These are phyloP conservation scores for Pollimyrus isidori DNA, from an alignment of 2,113 vertebrate genomes.

Conservation along the genomic window DNA sequence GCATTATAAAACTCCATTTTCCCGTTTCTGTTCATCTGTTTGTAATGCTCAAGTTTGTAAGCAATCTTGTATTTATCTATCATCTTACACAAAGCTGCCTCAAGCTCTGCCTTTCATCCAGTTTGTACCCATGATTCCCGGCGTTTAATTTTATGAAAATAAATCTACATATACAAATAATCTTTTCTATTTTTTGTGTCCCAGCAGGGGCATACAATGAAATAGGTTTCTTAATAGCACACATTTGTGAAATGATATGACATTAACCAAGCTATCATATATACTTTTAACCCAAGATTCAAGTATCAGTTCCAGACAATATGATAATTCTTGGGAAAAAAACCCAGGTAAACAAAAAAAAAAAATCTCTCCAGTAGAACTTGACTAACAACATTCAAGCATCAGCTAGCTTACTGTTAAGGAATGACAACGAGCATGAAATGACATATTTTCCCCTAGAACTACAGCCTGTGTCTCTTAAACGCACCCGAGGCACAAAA, in stretches of 20 bases:
- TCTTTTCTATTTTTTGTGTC: neutral
- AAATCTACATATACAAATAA: neutral
- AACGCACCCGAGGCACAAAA: neutral
- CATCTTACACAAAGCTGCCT: neutral
- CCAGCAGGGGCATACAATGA: neutral
- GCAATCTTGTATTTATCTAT: neutral
- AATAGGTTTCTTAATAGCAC: neutral
- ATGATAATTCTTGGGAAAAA: neutral
- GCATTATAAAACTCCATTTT: neutral
- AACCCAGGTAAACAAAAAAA: neutral
- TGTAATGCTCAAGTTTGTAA: neutral
- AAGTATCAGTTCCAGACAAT: neutral
- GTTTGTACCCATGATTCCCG: neutral
- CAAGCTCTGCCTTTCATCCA: neutral
- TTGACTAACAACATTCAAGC: conserved; percentile 63
- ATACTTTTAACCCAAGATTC: neutral
- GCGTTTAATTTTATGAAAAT: neutral
- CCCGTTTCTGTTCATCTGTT: neutral
- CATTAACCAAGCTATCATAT: neutral
- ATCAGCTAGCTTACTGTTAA: conserved; percentile 44
- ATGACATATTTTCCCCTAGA: conserved; percentile 14
- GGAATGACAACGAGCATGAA: neutral
- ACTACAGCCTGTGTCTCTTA: neutral
- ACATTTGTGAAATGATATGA: neutral
- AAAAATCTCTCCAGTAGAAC: conserved; percentile 47